Base-by-base conservation (phyloP, 2,113 vertebrate species). In the Dinomys branickii region DNA sequence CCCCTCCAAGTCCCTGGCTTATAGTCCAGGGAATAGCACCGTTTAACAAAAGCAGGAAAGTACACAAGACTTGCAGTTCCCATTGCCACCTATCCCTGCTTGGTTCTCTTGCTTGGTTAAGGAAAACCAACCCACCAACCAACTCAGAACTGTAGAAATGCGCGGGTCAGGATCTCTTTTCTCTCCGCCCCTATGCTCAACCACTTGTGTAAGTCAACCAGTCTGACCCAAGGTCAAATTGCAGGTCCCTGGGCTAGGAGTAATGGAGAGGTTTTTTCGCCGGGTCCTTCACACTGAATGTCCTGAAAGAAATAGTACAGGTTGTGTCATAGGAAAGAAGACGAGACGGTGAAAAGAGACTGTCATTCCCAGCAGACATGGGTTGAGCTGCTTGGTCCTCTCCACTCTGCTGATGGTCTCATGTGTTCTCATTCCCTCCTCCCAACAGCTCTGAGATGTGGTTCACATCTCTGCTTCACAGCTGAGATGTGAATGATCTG, bases 361-460 rank as follows among this genome's bases (percentile, higher is more conserved):
- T 1, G 12, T 8, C 58, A 33, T 12, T 24, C 6, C 0, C 10
- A 59, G 13, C 20, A 56, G 35, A 26, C 1, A 19, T 2, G 0
- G 3, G 2, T 1, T 14, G 35, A 81, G 14, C 4, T 9, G 26
- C 86, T 56, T 7, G 28, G 47, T 28, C 16, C 17, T 44, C 71
- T 30, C 30, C 26, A 8, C 30, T 26, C 35, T 11, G 47, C 16
- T 1, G 7, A 71, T 30, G 63, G 30, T 54, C 28, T 63, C 47
- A 4, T 0, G 0, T 24, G 71, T 38, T 85, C 50, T 93, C 52
- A 47, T 47, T 35, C 44, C 47, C 10, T 69, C n/a, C 11, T 26
- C 63, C 35, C 44, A 44, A 3, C 6, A 19, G 44, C 33, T 33
- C 24, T 58, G 35, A 93, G 78, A 16, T 52, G 61, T 28, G 38